Base-by-base conservation (phyloP, 2,113 vertebrate genomes). In the Sylvietta virens region DNA sequence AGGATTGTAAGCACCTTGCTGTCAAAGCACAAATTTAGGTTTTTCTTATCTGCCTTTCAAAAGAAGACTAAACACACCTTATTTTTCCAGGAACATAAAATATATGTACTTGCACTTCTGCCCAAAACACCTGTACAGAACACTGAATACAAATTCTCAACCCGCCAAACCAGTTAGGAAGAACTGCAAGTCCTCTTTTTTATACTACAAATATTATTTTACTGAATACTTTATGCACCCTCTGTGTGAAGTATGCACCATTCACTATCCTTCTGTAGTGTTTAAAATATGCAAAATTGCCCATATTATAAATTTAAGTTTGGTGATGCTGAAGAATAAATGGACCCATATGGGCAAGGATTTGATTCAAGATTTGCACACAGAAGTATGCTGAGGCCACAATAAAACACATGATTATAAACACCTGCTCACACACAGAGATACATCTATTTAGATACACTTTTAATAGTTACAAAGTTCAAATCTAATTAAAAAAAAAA, bases 21-120 rank as follows among this genome's bases (percentile, higher is more conserved):
- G 26, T 48, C 86, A 96, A 50, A 96, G 66, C 35, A 97, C n/a
- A 96, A 86, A 89, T 77, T 92, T 45, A 65, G 33, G 15, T 45
- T 61, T 65, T 74, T 31, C 33, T 44, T 9, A 61, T 1, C 8
- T 54, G 20, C 62, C 77, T 81, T 83, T 69, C 71, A 74, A 44
- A 37, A 89, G 30, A 54, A 37, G 54, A 50, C 13, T 7, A 42
- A 72, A 72, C 35, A 61, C 31, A 26, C 5, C 7, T 57, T 44
- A 72, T 50, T 77, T 62, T 15, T 88, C 13, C 28, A 74, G 39
- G 28, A 72, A 44, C 60, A n/a, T 8, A 50, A 66, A 66, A 45
- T 8, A 3, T 0, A 62, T 40, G 42, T 37, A 31, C 67, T 54
- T 39, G 13, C 40, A 44, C 60, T 92, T 88, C 66, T 67, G 27